Conservation (phyloP, 1,140 invertebrate genomes). For the Eufriesea mexicana region DNA sequence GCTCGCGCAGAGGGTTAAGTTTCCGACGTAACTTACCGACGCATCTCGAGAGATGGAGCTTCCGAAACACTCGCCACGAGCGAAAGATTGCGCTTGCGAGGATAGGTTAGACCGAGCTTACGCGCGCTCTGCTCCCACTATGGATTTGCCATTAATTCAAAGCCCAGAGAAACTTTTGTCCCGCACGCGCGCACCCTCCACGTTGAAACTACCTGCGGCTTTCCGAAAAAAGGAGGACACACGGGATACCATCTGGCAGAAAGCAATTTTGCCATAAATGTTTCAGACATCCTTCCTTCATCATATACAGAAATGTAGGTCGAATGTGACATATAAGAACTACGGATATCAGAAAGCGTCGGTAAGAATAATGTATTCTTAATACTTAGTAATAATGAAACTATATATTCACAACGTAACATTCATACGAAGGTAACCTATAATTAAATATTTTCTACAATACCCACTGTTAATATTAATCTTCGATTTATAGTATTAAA, state of each 20-base stretch:
- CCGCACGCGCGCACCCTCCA: slow-evolving; percentile 58
- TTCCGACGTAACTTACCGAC: neutral
- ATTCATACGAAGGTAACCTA: too few species aligned
- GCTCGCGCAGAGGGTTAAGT: neutral
- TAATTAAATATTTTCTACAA: too few species aligned
- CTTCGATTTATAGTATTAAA: too few species aligned
- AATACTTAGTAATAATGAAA: too few species aligned
- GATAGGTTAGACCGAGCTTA: slow-evolving; percentile 59
- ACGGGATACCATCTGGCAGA: slow-evolving; percentile 40
- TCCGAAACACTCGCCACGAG: slow-evolving; percentile 12
- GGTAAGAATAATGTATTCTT: too few species aligned
- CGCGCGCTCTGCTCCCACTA: slow-evolving; percentile 68
- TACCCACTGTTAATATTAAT: too few species aligned
- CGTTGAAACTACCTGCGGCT: slow-evolving; percentile 69
- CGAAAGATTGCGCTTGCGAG: slow-evolving; percentile 28
- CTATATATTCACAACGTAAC: too few species aligned
- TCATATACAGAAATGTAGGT: neutral
- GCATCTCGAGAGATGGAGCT: slow-evolving; percentile 69
- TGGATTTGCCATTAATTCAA: slow-evolving; percentile 80
- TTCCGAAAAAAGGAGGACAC: slow-evolving; percentile 58
- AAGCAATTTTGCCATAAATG: slow-evolving; percentile 27
- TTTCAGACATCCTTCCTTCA: neutral
- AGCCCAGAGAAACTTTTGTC: slow-evolving; percentile 72
- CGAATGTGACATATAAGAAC: neutral
- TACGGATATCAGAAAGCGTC: rapidly evolving